phyloP scores from a whole-genome alignment of 2,888 invertebrate genomes.

The Cosmia trapezina region DNA sequence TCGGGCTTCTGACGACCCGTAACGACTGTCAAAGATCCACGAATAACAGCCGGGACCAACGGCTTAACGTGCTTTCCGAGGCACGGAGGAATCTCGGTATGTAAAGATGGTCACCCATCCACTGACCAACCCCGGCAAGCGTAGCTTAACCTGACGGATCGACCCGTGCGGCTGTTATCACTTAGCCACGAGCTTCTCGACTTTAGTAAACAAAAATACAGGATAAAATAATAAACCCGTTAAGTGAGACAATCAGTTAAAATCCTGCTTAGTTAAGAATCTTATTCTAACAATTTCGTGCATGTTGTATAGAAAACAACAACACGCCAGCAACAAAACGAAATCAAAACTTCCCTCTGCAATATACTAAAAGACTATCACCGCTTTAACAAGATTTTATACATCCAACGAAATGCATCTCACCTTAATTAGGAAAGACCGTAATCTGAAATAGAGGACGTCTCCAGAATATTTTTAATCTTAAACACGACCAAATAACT shows the following conservation, averaged over 20 bases:
- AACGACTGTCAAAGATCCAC: no score
- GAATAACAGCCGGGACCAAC: no score
- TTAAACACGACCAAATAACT: conserved; percentile 38
- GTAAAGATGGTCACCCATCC: no score
- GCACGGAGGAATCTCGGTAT: no score
- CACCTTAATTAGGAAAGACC: conserved; percentile 44
- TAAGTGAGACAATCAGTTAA: not conserved
- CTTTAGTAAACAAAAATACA: not conserved
- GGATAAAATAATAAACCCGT: not conserved
- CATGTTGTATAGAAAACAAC: not conserved
- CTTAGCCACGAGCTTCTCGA: no score
- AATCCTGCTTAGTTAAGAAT: not conserved
- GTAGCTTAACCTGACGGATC: no score
- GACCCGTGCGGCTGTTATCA: no score
- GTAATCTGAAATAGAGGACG: conserved; percentile 35
- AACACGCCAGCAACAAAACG: not conserved
- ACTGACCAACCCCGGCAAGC: no score
- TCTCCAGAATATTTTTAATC: conserved; percentile 49
- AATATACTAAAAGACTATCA: conserved; percentile 4
- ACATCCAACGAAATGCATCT: conserved; percentile 23
- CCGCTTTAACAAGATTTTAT: conserved; percentile 18
- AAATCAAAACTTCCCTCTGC: not conserved
- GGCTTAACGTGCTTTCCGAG: no score
- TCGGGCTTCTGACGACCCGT: no score
- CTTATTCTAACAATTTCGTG: no score